phyloP scores from a whole-genome alignment of 2,888 invertebrate genomes.

The Dicranocentrus wangi region DNA sequence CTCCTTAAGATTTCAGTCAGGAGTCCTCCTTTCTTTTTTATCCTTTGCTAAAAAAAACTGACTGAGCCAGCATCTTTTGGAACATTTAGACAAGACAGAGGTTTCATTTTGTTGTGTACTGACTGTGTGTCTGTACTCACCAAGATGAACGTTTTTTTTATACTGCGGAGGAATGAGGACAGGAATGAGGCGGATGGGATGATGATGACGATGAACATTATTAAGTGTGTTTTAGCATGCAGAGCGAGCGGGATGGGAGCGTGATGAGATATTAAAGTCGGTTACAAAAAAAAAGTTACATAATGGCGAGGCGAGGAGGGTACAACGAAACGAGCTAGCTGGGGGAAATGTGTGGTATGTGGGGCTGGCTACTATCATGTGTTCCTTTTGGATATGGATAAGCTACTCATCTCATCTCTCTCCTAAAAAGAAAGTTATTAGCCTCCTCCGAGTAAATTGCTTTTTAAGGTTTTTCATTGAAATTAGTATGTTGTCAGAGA shows the following conservation, averaged over 20 bases:
- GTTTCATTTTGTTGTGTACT: no score
- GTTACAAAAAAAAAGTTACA: constrained; percentile 32
- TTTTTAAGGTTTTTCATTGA: constrained; percentile 38
- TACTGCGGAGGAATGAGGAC: constrained; percentile 1
- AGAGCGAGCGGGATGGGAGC: constrained; percentile 17
- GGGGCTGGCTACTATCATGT: no score
- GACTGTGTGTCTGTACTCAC: not conserved
- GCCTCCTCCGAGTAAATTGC: constrained; percentile 24
- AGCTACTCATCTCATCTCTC: no score
- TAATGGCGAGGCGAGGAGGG: constrained; percentile 16
- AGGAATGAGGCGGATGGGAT: not conserved
- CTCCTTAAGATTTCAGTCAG: constrained; percentile 38
- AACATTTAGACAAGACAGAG: no score
- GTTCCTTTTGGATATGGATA: no score
- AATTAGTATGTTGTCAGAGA: constrained; percentile 45
- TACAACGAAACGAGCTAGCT: no score
- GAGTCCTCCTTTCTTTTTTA: constrained; percentile 1
- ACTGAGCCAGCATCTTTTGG: no score
- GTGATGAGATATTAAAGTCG: constrained; percentile 35
- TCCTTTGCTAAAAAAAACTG: constrained; percentile 2
- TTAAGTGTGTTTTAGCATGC: constrained; percentile 29
- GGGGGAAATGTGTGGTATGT: no score
- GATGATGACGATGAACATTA: constrained; percentile 13
- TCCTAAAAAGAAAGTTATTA: constrained; percentile 34
- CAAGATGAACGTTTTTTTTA: not conserved